Evolutionary conservation across 1,140 invertebrate species (phyloP), one percentile per base, ranked within the genome.

Genomic region (Aphidius gifuensis): DNA sequence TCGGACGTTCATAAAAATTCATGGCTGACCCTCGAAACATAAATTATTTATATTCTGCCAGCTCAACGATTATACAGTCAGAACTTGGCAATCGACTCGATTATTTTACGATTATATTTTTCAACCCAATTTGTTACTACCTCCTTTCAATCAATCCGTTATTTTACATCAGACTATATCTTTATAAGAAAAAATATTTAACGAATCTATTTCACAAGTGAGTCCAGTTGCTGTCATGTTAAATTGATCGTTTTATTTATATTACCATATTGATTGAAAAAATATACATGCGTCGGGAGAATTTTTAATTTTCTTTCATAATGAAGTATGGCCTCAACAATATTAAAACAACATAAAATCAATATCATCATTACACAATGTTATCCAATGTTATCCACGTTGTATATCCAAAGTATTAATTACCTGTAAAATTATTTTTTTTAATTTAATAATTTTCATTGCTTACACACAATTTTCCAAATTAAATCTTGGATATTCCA

Each of bases 1-100:
- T 58, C 55, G 64, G 65, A 58, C 62, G 65, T 66, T 66, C 63
- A 65, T 69, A 69, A 69, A 69, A 69, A 69, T 66, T 66, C 65
- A 63, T 62, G 51, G 40, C 44, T 40, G 42, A 23, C 32, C 42
- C 55, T 62, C 44, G 21, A 62, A 55, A 61, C 58, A 62, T 63
- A 66, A 69, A 69, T 69, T 64, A 65, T 68, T 68, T 68, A 68
- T 66, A 50, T 61, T 61, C 61, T 62, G 45, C 62, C 47, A 40
- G 61, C 54, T 57, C 44, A 59, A 48, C 60, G 61, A 66, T 66
- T 66, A 66, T 66, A 65, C 64, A 64, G 23, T 39, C 51, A 54
- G 49, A 45, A 55, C 63, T 21, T 50, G 64, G 54, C 21, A 47
- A 58, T 56, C 51, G 59, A 54, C 45, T 66, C 55, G 55, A 64